Evolutionary conservation across 2,113 vertebrate genomes (phyloP).

Genomic region (Silurus glanis): DNA sequence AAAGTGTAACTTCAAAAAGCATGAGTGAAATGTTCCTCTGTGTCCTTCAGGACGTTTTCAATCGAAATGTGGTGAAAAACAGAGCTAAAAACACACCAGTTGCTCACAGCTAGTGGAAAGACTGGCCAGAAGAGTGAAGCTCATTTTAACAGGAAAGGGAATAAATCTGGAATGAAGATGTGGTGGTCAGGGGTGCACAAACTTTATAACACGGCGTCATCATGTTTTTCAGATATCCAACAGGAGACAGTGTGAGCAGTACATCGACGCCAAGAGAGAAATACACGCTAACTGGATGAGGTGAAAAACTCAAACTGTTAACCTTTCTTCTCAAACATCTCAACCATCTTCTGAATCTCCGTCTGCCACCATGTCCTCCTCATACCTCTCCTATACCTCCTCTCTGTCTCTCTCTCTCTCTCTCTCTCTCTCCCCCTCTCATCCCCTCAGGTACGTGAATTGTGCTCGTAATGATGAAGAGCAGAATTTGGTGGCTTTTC

Average conservation of each 20-base stretch:
- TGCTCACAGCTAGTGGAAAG: not conserved
- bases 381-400: not conserved
- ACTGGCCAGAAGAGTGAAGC: not conserved
- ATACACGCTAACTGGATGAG: slow-evolving; percentile 1
- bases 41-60: not conserved
- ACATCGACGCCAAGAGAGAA: slow-evolving; percentile 3
- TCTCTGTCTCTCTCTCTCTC: not conserved
- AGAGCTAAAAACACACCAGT: not conserved
- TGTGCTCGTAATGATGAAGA: slow-evolving; percentile 10
- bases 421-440: not conserved
- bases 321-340: not conserved
- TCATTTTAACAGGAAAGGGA: not conserved
- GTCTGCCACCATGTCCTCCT: not conserved
- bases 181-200: not conserved
- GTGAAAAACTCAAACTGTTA: not conserved
- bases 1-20: not conserved
- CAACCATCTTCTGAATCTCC: not conserved
- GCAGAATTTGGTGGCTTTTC: slow-evolving; percentile 23
- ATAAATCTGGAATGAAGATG: not conserved
- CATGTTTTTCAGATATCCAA: not conserved
- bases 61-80: not conserved
- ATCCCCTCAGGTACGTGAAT: slow-evolving; percentile 1
- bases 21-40: not conserved
- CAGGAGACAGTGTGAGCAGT: slow-evolving; percentile 12
- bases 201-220: not conserved